phyloP scores from a whole-genome alignment of 2,113 vertebrate genomes.

The Sphaerodactylus townsendi region DNA sequence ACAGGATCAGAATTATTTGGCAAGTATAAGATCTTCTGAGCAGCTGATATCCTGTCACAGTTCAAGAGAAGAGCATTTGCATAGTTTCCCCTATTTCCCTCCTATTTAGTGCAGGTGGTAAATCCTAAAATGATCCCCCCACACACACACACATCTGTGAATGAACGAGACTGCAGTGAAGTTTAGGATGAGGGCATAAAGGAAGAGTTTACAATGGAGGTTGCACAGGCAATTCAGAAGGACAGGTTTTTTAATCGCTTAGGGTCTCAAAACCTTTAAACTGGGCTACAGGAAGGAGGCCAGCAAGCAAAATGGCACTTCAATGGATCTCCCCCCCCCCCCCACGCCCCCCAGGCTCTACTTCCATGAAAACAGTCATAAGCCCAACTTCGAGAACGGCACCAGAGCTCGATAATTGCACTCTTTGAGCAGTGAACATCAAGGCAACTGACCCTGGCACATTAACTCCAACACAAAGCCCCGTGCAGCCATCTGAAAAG shows the following conservation, averaged over 20 bases:
- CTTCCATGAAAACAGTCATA: slow-evolving; percentile 17
- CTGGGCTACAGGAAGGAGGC: background rate
- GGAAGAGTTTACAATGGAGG: background rate
- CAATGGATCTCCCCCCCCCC: background rate
- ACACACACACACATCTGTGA: too few relatives aligned
- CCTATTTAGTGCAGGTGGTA: too few relatives aligned
- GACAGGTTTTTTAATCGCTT: too few relatives aligned
- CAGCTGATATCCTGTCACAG: too few relatives aligned
- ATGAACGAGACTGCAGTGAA: background rate
- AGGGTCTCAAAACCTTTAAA: background rate
- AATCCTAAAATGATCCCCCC: background rate
- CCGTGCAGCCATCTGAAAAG: slow-evolving; percentile 33
- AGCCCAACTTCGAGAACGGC: slow-evolving; percentile 13
- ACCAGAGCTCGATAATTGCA: slow-evolving; percentile 13
- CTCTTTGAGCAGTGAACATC: slow-evolving; percentile 38
- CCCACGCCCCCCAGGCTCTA: background rate
- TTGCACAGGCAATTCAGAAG: background rate
- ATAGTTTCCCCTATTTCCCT: too few relatives aligned
- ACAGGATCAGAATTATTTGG: too few relatives aligned
- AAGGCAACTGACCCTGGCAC: slow-evolving; percentile 44
- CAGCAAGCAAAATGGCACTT: background rate
- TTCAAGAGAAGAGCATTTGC: too few relatives aligned
- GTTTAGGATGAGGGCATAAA: background rate
- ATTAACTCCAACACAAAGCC: slow-evolving; percentile 16
- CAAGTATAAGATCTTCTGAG: too few relatives aligned